phyloP scores from a whole-genome alignment of 2,888 invertebrate species.

The Molanna angustata region DNA sequence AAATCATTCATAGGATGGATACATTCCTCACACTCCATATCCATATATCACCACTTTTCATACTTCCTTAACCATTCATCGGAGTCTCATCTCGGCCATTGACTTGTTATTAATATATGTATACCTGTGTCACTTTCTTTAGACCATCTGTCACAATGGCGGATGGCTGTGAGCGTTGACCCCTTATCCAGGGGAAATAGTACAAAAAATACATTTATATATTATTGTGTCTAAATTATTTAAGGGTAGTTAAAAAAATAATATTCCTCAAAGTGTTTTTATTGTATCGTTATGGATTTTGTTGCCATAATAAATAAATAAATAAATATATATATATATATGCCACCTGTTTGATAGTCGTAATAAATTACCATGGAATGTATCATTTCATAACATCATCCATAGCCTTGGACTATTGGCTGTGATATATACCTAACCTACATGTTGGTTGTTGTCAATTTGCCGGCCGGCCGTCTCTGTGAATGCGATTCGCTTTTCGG shows the following conservation, averaged over 20 bases:
- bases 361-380: background rate
- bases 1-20: too few species aligned
- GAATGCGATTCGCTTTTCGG: conserved; percentile 24
- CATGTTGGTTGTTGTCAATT: conserved; percentile 32
- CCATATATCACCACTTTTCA: too few species aligned
- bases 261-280: conserved; percentile 24
- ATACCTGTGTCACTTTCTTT: too few species aligned
- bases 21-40: too few species aligned
- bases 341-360: conserved; percentile 1
- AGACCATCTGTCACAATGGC: background rate
- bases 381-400: conserved; percentile 29
- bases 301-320: conserved; percentile 14
- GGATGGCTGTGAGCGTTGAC: conserved; percentile 13
- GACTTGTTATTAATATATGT: too few species aligned
- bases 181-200: conserved; percentile 18
- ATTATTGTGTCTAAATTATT: conserved; percentile 32
- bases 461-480: conserved; percentile 31
- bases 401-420: conserved; percentile 33
- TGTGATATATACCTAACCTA: conserved; percentile 28
- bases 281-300: conserved; percentile 18
- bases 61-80: too few species aligned
- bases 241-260: conserved; percentile 30
- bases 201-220: conserved; percentile 22
- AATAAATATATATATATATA: conserved; percentile 18
- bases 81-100: too few species aligned